A percentile compares a stretch with the other conserved stretches of the same genome.
phyloP scores from a whole-genome alignment of 2,113 vertebrate genomes.

The Delphinus delphis region DNA sequence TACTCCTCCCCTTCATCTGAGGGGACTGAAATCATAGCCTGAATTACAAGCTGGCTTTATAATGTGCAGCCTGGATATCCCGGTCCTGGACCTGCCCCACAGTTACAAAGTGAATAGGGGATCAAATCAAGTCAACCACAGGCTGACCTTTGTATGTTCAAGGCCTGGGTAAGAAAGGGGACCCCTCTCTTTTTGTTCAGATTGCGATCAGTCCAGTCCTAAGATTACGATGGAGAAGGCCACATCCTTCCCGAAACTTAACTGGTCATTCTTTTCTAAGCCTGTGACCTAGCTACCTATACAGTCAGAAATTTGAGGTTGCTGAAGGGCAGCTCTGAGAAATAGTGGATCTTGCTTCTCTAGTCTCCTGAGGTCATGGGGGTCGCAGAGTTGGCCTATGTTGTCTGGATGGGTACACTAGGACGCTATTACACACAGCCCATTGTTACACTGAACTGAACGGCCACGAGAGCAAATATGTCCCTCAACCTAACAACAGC shows the following conservation, averaged over 20 bases:
- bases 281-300: neutral
- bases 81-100: neutral
- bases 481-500: constrained; percentile 3
- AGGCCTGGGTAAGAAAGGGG: neutral
- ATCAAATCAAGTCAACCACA: constrained; percentile 7
- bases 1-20: neutral
- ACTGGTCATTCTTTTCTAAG: neutral
- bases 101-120: neutral
- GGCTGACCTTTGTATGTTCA: neutral
- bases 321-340: neutral
- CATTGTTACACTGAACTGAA: constrained; percentile 4
- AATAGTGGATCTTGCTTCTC: neutral
- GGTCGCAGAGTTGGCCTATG: neutral
- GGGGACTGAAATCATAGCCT: neutral
- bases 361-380: neutral
- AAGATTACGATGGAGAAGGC: neutral
- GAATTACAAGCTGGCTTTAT: neutral
- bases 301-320: neutral
- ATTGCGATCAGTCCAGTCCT: neutral
- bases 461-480: neutral
- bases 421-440: neutral
- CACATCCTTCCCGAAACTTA: neutral
- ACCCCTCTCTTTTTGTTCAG: neutral
- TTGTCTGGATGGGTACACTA: neutral
- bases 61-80: neutral